Base-by-base conservation (phyloP, 2,888 invertebrate species). In the Trichogramma evanescens region DNA sequence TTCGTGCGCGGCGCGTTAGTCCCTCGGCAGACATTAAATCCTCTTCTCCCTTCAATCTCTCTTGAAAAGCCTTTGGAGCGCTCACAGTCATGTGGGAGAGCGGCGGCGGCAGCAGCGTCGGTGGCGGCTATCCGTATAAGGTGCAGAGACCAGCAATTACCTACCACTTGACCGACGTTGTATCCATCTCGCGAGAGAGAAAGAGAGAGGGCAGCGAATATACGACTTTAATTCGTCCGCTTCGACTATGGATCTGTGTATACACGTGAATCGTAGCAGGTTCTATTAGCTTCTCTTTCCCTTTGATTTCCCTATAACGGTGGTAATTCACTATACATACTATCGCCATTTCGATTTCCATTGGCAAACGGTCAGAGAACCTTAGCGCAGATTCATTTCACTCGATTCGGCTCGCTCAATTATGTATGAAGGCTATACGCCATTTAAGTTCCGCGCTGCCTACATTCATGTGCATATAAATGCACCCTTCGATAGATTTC, bases 171-270 rank as follows among this genome's bases (percentile, higher is more conserved):
- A 53, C 44, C 8, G 38, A 40, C 26, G 38, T n/a, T 39, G n/a
- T 13, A 5, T n/a, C 38, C n/a, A 4, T 38, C 53, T 6, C 55
- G 7, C 40, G 46, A 50, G 52, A 43, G 55, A 44, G 56, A 61
- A 63, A 62, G 7, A 26, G 46, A 50, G 52, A 43, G 55, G 46
- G 56, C 62, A 63, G 62, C 60, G 67, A 66, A 67, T 69, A 66
- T 65, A 67, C 63, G 67, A 66, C 65, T 66, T 69, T 69, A 68
- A 69, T 69, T 66, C 65, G 63, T 66, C 66, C 63, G 68, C 26
- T 26, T 26, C 26, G 26, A 26, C 26, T 26, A 26, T 26, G 26
- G 26, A 26, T 26, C 26, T 26, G 26, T 26, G 26, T 26, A 26
- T 26, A 26, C 26, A 26, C 26, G 26, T 26, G 26, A 26, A 26